Evolutionary conservation across 1,140 invertebrate species (phyloP).

Genomic region (Triops cancriformis): DNA sequence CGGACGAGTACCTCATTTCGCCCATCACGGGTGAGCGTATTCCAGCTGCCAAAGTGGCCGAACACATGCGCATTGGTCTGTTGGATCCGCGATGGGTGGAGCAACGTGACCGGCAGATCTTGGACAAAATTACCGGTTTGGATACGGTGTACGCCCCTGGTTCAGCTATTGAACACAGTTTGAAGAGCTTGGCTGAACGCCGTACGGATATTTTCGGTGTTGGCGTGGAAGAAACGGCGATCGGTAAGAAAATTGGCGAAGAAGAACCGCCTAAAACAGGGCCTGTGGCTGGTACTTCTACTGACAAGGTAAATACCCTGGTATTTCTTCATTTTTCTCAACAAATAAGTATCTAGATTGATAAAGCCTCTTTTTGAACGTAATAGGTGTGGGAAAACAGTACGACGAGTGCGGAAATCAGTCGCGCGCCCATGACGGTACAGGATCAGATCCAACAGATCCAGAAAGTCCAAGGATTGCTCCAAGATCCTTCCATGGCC

Average conservation of each 20-base stretch:
- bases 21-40: conserved; percentile 97
- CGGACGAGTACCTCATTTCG: conserved; percentile 91
- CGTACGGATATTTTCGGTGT: conserved; percentile 99
- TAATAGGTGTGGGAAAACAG: conserved; percentile 2
- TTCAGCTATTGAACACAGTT: conserved; percentile 85
- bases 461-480: conserved; percentile 81
- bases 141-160: conserved; percentile 79
- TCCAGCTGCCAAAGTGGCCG: conserved; percentile 90
- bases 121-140: conserved; percentile 66
- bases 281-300: conserved; percentile 76
- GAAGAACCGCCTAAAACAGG: conserved; percentile 90
- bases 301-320: background rate
- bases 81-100: conserved; percentile 97
- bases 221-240: conserved; percentile 95
- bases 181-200: conserved; percentile 91
- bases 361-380: background rate
- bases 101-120: conserved; percentile 78
- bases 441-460: conserved; percentile 97
- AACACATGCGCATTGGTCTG: conserved; percentile 95
- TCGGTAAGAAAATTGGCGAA: conserved; percentile 98
- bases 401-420: background rate
- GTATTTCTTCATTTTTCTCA: no score
- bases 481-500: conserved; percentile 37
- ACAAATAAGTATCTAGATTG: no score
- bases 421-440: conserved; percentile 83